Evolutionary conservation across 2,797 vertebrate genomes (phyloP).

Genomic region (Etheostoma perlongum): DNA sequence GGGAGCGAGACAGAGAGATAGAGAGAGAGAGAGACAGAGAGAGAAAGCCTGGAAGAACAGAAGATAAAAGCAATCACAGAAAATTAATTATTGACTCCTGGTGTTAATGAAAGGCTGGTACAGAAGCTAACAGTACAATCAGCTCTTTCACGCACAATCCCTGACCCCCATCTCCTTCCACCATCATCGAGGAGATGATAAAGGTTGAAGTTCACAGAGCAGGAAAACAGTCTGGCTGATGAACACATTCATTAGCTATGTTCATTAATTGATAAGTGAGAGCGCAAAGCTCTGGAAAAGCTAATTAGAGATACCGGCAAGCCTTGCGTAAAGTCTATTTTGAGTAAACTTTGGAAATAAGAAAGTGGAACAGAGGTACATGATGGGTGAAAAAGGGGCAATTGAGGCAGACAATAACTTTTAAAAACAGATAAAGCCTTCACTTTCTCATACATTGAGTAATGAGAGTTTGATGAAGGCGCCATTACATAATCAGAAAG

Average conservation of each 20-base stretch:
- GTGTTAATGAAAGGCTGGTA: conserved; percentile 81
- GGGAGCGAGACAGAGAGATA: background rate
- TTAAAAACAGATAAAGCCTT: background rate
- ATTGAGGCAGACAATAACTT: background rate
- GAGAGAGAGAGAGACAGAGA: conserved; percentile 5
- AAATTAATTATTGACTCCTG: conserved; percentile 78
- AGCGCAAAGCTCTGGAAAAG: conserved; percentile 60
- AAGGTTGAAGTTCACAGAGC: conserved; percentile 75
- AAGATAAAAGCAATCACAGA: conserved; percentile 80
- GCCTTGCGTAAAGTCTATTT: conserved; percentile 50
- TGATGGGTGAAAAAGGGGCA: conserved; percentile 1
- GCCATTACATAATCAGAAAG: background rate
- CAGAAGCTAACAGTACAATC: conserved; percentile 79
- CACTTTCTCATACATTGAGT: conserved; percentile 6
- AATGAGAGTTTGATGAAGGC: conserved; percentile 25
- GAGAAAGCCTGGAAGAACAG: conserved; percentile 43
- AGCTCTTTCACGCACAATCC: conserved; percentile 65
- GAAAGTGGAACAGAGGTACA: conserved; percentile 34
- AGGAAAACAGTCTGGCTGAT: conserved; percentile 70
- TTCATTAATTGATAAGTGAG: conserved; percentile 79
- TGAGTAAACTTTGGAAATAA: conserved; percentile 45
- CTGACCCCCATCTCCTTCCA: conserved; percentile 55
- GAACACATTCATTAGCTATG: conserved; percentile 74
- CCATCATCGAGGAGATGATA: conserved; percentile 61
- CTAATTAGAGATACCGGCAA: conserved; percentile 72